Percentiles rank a stretch among this genome's conserved stretches.
Conservation (phyloP, 2,888 invertebrate genomes). For the Flexamia atlantica region DNA sequence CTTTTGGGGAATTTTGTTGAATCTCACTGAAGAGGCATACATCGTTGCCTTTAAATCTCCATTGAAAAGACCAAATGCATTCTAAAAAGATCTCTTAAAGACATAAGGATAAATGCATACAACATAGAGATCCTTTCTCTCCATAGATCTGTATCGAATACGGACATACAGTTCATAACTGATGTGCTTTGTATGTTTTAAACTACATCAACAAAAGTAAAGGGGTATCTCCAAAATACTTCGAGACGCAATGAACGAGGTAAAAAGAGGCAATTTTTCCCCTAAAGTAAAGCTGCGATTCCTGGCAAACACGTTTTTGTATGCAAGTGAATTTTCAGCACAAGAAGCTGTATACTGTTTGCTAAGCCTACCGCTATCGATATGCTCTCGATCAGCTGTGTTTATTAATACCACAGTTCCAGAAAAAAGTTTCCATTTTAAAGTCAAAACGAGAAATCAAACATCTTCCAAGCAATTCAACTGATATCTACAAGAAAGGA, state of each 20-base stretch:
- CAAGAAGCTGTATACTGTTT: not conserved
- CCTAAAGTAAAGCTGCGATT: not conserved
- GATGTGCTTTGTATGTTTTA: constrained; percentile 71
- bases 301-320: not conserved
- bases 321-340: not conserved
- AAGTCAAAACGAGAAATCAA: not conserved
- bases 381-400: not conserved
- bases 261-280: not conserved
- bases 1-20: constrained; percentile 63
- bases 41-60: constrained; percentile 60
- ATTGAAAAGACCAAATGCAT: constrained; percentile 62
- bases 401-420: not conserved
- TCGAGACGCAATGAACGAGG: constrained; percentile 29
- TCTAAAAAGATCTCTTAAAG: constrained; percentile 50
- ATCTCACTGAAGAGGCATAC: constrained; percentile 63
- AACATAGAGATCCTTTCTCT: not conserved
- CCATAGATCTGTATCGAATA: constrained; percentile 69
- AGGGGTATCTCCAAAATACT: constrained; percentile 68
- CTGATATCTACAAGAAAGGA: constrained; percentile 61
- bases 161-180: constrained; percentile 68
- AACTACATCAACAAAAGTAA: constrained; percentile 67
- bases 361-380: not conserved
- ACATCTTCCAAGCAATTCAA: constrained; percentile 6
- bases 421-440: not conserved
- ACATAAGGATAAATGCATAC: constrained; percentile 66